Evolutionary conservation across 1,140 invertebrate species (phyloP), one percentile per base, ranked within the genome.

Genomic region (Homalodisca vitripennis): DNA sequence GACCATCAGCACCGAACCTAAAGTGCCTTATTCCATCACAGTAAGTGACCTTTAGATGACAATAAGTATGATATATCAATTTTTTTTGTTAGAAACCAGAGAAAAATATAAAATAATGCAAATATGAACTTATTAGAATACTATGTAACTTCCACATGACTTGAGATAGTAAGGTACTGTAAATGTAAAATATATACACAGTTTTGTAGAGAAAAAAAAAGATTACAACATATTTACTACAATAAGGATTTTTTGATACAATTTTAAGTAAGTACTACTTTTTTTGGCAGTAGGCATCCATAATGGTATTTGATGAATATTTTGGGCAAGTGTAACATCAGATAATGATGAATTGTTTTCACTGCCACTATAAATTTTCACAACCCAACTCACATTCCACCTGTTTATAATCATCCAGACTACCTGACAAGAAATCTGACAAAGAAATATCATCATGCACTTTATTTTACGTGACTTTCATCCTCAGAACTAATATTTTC

Each of bases 21-120:
- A 87, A 80, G 84, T 88, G 0, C 91, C 92, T 0, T 95, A 93
- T 77, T 84, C 82, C 66, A 83, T 95, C 70, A 86, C 84, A 24
- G 91, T 91, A 82, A 82, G 82, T 53, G 20, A 31, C 22, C 67
- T 34, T 22, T 29, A 24, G 22, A 6, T 17, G 27, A 68, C 20
- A 2, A 69, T 27, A 29, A 12, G 32, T 22, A 53, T 12, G 10
- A 12, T 53, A 12, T 20, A 14, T 20, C 20, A 53, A 53, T 3
- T 22, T 12, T 14, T 53, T 12, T 20, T 22, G 20, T 53, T 6
- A 12, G 10, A 53, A 14, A 20, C 12, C 20, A 53, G 12, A 3
- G 3, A 3, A 12, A 53, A 20, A 14, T 14, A 53, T 53, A 53
- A 22, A 3, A 53, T 3, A 53, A 12, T 14, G 6, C 12, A 53